phyloP scores from a whole-genome alignment of 2,888 invertebrate species.

The Cheilosia grossa region DNA sequence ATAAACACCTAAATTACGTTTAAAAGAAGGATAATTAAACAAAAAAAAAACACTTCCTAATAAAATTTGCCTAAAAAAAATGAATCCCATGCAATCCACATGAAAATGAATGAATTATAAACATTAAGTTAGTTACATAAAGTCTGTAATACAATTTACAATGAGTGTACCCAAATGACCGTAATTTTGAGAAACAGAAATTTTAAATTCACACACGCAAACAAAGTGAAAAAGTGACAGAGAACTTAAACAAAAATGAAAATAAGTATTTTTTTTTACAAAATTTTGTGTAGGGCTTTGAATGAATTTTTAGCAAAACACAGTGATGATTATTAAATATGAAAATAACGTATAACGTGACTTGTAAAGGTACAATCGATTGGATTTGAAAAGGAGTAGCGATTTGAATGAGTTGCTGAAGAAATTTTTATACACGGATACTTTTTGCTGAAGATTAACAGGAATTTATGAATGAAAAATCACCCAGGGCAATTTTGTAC shows the following conservation, averaged over 20 bases:
- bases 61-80: constrained; percentile 20
- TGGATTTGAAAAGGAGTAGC: constrained; percentile 25
- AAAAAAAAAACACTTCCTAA: constrained; percentile 33
- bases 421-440: background rate
- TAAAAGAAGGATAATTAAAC: constrained; percentile 37
- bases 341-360: background rate
- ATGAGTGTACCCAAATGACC: constrained; percentile 55
- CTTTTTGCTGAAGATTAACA: too few relatives aligned
- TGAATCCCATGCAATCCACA: constrained; percentile 63
- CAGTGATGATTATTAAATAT: constrained; percentile 49
- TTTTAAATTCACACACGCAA: constrained; percentile 62
- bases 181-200: constrained; percentile 41
- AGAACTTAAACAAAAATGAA: constrained; percentile 35
- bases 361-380: constrained; percentile 12
- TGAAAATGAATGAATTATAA: constrained; percentile 44
- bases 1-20: constrained; percentile 42
- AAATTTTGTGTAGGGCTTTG: constrained; percentile 17
- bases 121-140: constrained; percentile 66
- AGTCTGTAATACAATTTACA: constrained; percentile 24
- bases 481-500: too few relatives aligned
- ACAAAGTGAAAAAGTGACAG: constrained; percentile 50
- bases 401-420: background rate
- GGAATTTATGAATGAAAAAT: too few relatives aligned
- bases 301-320: constrained; percentile 69
- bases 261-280: constrained; percentile 28